These are phyloP conservation scores for Strix uralensis DNA, from an alignment of 2,113 vertebrate genomes.

Conservation along the genomic window DNA sequence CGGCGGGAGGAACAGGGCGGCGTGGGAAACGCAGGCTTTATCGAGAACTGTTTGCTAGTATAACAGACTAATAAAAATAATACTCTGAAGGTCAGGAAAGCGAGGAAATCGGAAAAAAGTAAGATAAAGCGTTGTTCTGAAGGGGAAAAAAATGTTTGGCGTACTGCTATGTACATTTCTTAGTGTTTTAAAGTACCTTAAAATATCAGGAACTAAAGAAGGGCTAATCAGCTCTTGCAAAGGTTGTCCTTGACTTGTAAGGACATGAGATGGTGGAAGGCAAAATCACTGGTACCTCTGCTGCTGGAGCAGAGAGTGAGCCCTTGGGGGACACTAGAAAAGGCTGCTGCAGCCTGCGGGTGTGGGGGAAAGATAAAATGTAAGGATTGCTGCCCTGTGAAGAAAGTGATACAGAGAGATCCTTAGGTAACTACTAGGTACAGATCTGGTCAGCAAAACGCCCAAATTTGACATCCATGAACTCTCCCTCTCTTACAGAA, in stretches of 20 bases:
- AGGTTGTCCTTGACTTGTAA: neutral
- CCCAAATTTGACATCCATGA: neutral
- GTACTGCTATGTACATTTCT: accelerated
- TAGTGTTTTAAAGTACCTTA: neutral
- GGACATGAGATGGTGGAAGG: neutral
- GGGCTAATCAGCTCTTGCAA: neutral
- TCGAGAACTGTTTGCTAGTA: too few relatives aligned
- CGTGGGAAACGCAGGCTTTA: too few relatives aligned
- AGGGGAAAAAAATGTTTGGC: neutral
- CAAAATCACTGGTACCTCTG: neutral
- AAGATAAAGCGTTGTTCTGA: neutral
- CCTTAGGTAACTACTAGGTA: neutral
- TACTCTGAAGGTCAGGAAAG: neutral
- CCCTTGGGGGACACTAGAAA: accelerated
- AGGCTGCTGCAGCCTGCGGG: neutral
- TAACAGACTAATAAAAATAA: neutral
- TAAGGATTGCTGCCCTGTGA: neutral
- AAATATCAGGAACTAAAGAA: neutral
- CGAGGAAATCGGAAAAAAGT: neutral
- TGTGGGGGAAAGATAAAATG: neutral
- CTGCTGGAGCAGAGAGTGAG: neutral
- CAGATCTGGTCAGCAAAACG: neutral
- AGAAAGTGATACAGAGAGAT: neutral
- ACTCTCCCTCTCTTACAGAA: neutral
- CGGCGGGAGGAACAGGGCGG: too few relatives aligned